Conservation (phyloP, 2,797 vertebrate species). For the Pseudopleuronectes americanus region DNA sequence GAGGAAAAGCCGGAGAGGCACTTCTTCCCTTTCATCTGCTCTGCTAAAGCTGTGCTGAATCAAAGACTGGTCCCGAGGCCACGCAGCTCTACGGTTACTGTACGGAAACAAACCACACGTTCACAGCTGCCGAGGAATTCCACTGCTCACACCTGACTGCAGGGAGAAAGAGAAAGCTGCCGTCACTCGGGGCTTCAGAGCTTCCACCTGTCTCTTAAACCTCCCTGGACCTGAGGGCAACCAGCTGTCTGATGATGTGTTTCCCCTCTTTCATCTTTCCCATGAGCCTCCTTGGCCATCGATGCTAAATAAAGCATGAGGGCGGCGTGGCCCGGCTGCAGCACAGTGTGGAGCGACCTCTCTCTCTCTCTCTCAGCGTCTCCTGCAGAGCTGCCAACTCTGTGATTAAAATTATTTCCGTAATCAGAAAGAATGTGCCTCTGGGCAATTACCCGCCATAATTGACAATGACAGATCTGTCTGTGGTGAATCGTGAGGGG, state of each 20-base stretch:
- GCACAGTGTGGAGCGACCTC: constrained; percentile 10
- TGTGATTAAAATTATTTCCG: constrained; percentile 51
- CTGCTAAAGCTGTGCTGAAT: constrained; percentile 5
- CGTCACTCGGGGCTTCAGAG: constrained; percentile 14
- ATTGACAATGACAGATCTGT: constrained; percentile 57
- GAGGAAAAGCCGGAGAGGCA: not conserved
- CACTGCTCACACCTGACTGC: constrained; percentile 15
- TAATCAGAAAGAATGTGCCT: constrained; percentile 56
- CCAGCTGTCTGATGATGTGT: constrained; percentile 45
- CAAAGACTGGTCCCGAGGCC: constrained; percentile 29
- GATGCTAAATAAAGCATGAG: constrained; percentile 60
- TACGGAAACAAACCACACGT: constrained; percentile 26
- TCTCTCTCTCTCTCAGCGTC: constrained; percentile 8
- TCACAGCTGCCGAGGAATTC: constrained; percentile 46
- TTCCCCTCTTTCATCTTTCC: constrained; percentile 60
- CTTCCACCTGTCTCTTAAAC: constrained; percentile 42
- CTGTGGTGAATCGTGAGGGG: constrained; percentile 20
- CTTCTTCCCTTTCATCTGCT: constrained; percentile 34
- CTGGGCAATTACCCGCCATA: constrained; percentile 49
- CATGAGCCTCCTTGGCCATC: constrained; percentile 42
- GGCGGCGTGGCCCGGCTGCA: constrained; percentile 5
- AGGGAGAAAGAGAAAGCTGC: not conserved
- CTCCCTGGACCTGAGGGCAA: constrained; percentile 53
- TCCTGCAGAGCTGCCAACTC: constrained; percentile 32
- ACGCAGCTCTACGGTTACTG: constrained; percentile 12